Evolutionary conservation across 1,140 invertebrate species (phyloP).

Genomic region (Akabosia matsudoensis): DNA sequence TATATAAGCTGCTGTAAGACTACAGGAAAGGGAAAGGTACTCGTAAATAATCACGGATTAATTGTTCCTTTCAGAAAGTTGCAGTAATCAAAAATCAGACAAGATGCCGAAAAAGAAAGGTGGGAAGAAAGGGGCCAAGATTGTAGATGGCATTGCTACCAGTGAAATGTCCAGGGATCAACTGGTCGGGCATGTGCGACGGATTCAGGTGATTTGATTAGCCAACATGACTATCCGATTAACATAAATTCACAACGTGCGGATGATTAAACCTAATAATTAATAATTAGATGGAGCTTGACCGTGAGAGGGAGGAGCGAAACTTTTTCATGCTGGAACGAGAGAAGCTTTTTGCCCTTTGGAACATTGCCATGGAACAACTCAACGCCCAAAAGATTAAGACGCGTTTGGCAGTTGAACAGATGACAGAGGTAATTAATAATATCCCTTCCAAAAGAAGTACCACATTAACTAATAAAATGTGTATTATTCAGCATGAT

Average conservation of each 20-base stretch:
- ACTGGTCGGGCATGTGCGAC: conserved; percentile 78
- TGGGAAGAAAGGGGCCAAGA: conserved; percentile 50
- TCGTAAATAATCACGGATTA: no score
- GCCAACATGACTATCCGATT: background rate
- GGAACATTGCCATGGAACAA: conserved; percentile 84
- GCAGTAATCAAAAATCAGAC: background rate
- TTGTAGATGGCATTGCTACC: conserved; percentile 87
- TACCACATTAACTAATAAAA: background rate
- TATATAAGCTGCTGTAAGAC: no score
- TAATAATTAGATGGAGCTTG: conserved; percentile 63
- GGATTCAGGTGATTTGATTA: conserved; percentile 65
- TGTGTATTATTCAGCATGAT: conserved; percentile 53
- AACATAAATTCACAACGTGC: background rate
- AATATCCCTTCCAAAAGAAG: background rate
- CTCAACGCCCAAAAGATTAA: conserved; percentile 67
- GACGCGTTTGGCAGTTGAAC: conserved; percentile 57
- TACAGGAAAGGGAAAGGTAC: no score
- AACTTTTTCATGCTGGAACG: conserved; percentile 94
- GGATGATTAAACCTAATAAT: no score
- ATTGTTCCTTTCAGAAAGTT: no score
- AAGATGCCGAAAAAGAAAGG: conserved; percentile 49
- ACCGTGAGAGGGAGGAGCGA: conserved; percentile 87
- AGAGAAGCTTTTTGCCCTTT: conserved; percentile 89
- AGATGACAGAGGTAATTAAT: conserved; percentile 30
- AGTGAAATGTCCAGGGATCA: conserved; percentile 90